Evolutionary conservation across 2,888 invertebrate genomes (phyloP).

Genomic region (Drosophila cracens): DNA sequence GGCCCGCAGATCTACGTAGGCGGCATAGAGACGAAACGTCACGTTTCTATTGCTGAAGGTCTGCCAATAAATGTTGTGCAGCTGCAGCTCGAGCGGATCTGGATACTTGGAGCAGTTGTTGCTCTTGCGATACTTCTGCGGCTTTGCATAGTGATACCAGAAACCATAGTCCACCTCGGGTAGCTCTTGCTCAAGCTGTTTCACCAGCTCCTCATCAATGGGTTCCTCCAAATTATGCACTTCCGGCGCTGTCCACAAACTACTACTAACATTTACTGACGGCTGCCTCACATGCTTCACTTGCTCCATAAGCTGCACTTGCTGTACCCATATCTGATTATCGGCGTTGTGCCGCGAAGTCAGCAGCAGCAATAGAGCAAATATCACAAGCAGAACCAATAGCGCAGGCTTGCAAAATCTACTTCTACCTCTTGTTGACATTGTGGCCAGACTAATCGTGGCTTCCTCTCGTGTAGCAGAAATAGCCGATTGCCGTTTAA

Average conservation of each 20-base stretch:
- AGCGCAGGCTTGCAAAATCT: conserved; percentile 41
- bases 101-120: conserved; percentile 91
- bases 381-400: conserved; percentile 34
- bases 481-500: conserved; percentile 20
- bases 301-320: not conserved
- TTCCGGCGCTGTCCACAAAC: not conserved
- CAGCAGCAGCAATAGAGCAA: conserved; percentile 50
- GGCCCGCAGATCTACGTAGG: conserved; percentile 92
- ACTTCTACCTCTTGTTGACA: conserved; percentile 57
- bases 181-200: conserved; percentile 58
- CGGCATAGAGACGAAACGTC: conserved; percentile 94
- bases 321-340: not conserved
- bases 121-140: conserved; percentile 38
- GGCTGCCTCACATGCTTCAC: not conserved
- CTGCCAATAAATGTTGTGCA: conserved; percentile 97
- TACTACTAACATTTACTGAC: not conserved
- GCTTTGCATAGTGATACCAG: conserved; percentile 63
- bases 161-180: conserved; percentile 67
- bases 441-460: conserved; percentile 49
- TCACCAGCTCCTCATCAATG: conserved; percentile 47
- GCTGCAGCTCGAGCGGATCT: conserved; percentile 93
- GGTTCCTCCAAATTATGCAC: conserved; percentile 45
- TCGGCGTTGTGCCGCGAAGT: conserved; percentile 15
- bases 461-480: not conserved
- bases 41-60: conserved; percentile 91